Base-by-base conservation (phyloP, 1,140 invertebrate species). In the Drosophila trapezifrons region DNA sequence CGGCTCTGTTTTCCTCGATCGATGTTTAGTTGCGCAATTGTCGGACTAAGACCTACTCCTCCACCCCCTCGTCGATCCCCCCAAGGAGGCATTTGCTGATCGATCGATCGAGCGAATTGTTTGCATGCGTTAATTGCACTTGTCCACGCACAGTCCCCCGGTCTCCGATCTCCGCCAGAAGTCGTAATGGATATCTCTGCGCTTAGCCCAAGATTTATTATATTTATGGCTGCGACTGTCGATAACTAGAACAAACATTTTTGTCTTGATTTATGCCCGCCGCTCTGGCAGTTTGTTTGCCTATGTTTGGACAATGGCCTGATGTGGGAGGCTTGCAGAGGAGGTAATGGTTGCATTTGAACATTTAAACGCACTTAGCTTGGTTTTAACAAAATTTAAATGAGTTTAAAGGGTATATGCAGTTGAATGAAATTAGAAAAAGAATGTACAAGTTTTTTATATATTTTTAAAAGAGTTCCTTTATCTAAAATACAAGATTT, bases 271-370 rank as follows among this genome's bases (percentile, higher is more conserved):
- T 89, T 89, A 89, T 90, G 84, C 27, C 20, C 46, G 45, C 64
- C 70, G 43, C 35, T 57, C 25, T 63, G 66, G 69, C 57, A 65
- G 76, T 78, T 78, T 78, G 75, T 78, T 78, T 77, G 85, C 73
- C 76, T 89, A 89, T 84, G 79, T 89, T 89, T 85, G 75, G 85
- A 90, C 84, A 89, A 89, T 80, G 59, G 60, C 38, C 70, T 42
- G 13, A 59, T 55, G 49, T 60, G 64, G 70, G 66, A 43, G 49
- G 46, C 13, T 43, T 2, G 25, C 17, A 18, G 18, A 43, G 62
- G 32, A 17, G 35, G 38, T 40, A 57, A 29, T 52, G 46, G 29
- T 17, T 76, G 45, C 38, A 35, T 52, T 35, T 56, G 55, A 73
- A 85, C 81, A 85, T 67, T 80, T 71, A 78, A 85, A 85, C 82